Conservation (phyloP, 2,113 vertebrate species). For the Chinchilla lanigera region DNA sequence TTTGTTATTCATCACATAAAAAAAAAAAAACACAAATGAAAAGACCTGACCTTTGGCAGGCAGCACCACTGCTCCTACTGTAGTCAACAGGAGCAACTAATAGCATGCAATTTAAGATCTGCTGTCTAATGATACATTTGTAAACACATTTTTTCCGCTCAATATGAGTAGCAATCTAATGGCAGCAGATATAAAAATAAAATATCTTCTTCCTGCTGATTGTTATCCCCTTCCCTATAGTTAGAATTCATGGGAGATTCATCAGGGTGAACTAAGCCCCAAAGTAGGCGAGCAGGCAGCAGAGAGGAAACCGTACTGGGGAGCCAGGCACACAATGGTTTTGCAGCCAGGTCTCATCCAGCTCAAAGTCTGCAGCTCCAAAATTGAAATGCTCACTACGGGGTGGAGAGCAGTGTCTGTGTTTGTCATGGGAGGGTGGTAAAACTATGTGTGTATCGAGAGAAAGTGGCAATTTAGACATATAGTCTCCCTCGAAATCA, state of each 20-base stretch:
- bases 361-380: not conserved
- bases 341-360: not conserved
- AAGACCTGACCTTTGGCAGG: constrained; percentile 81
- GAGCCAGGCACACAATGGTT: rapidly evolving
- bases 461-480: not conserved
- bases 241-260: constrained; percentile 66
- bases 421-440: no score
- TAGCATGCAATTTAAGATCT: constrained; percentile 80
- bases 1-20: constrained; percentile 82
- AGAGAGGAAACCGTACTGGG: rapidly evolving
- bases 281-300: not conserved
- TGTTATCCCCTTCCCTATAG: constrained; percentile 61
- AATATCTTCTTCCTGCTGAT: constrained; percentile 56
- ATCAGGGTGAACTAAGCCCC: not conserved
- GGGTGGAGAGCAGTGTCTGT: rapidly evolving
- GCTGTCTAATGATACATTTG: constrained; percentile 74
- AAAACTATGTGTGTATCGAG: not conserved
- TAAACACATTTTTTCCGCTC: constrained; percentile 72
- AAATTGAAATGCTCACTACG: not conserved
- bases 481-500: constrained; percentile 35
- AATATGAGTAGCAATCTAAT: not conserved
- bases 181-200: constrained; percentile 74
- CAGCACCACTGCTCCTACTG: constrained; percentile 64
- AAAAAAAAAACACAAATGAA: constrained; percentile 77
- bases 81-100: constrained; percentile 81